phyloP scores from a whole-genome alignment of 2,888 invertebrate species.

The Ophraella communa region DNA sequence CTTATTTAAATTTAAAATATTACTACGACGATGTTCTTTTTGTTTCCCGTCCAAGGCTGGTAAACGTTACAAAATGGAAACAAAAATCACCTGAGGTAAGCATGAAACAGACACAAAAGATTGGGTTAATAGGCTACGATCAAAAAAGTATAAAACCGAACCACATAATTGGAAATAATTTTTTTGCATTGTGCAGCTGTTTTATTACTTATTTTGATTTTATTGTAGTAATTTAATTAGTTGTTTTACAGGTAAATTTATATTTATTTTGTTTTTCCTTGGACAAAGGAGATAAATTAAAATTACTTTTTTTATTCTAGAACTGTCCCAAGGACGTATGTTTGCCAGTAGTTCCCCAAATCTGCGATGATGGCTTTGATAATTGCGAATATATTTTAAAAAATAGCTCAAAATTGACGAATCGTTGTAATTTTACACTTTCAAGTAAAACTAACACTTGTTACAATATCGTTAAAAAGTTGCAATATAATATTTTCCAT shows the following conservation, averaged over 20 bases:
- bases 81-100: constrained; percentile 47
- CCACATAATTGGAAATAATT: too few species aligned
- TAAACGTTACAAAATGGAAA: constrained; percentile 47
- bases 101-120: background rate
- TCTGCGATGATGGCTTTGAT: constrained; percentile 49
- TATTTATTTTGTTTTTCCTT: too few species aligned
- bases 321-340: constrained; percentile 55
- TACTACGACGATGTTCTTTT: constrained; percentile 53
- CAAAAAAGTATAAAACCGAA: too few species aligned
- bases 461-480: constrained; percentile 50
- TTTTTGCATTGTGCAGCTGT: too few species aligned
- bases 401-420: constrained; percentile 37
- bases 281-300: too few species aligned
- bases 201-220: too few species aligned
- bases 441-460: constrained; percentile 46
- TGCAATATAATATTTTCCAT: constrained; percentile 56
- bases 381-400: constrained; percentile 45
- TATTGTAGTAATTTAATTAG: too few species aligned
- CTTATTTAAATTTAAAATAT: constrained; percentile 50
- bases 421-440: constrained; percentile 39
- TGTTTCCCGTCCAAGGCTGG: constrained; percentile 45
- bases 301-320: constrained; percentile 43
- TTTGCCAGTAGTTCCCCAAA: constrained; percentile 47
- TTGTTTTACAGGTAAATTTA: too few species aligned
- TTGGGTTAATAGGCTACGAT: background rate